These are phyloP conservation scores for Nipponia nippon DNA, from an alignment of 2,113 vertebrate genomes.

Conservation along the genomic window DNA sequence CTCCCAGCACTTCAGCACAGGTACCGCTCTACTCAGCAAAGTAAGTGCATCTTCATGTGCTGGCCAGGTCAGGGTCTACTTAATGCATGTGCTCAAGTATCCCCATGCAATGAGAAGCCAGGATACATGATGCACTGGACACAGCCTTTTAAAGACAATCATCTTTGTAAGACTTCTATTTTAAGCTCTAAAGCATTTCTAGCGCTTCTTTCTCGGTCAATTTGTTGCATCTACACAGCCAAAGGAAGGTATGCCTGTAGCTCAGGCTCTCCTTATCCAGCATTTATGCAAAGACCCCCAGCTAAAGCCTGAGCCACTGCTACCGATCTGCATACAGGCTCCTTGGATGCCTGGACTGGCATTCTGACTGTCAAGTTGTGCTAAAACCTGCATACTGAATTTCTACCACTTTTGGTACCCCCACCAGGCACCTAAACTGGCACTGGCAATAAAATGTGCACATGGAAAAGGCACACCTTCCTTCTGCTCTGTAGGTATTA, in stretches of 20 bases:
- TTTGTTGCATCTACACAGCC: background rate
- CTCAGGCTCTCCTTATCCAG: background rate
- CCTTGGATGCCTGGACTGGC: background rate
- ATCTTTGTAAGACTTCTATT: background rate
- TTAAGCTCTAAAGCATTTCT: background rate
- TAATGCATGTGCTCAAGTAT: background rate
- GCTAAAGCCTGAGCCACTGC: background rate
- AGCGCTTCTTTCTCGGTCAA: background rate
- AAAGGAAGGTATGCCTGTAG: background rate
- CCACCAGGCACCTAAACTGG: background rate
- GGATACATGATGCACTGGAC: background rate
- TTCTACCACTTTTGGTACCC: background rate
- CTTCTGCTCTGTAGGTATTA: background rate
- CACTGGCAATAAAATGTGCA: background rate
- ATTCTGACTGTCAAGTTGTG: background rate
- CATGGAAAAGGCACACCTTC: background rate
- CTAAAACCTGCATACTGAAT: background rate
- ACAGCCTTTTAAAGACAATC: background rate
- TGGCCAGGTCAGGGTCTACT: background rate
- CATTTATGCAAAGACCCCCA: background rate
- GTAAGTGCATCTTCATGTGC: accelerated
- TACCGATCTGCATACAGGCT: background rate
- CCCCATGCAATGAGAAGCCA: background rate
- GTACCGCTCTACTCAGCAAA: accelerated
- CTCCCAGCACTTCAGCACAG: background rate